A percentile compares a stretch with the other conserved stretches of the same genome.
Evolutionary conservation across 2,113 vertebrate species (phyloP).

Genomic region (Scomber scombrus): DNA sequence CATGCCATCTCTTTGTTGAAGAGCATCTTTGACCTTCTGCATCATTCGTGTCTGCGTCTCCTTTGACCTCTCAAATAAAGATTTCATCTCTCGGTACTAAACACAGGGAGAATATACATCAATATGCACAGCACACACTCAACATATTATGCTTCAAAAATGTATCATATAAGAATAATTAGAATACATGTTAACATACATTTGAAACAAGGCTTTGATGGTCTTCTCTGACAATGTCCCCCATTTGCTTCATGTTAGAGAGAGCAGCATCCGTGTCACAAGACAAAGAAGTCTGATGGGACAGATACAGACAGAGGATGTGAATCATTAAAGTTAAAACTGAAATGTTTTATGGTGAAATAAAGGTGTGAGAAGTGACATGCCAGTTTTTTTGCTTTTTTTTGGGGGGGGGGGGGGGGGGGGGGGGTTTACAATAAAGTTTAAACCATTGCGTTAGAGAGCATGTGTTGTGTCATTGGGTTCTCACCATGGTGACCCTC

Average conservation of each 20-base stretch:
- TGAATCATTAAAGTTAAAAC: background rate
- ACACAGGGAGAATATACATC: constrained; percentile 13
- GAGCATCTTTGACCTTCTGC: constrained; percentile 81
- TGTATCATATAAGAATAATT: no score
- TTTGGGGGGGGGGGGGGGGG: no score
- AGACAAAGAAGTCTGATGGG: constrained; percentile 66
- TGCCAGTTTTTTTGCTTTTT: background rate
- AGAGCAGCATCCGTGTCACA: constrained; percentile 72
- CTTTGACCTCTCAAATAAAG: constrained; percentile 76
- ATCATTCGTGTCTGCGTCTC: constrained; percentile 72
- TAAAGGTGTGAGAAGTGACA: background rate
- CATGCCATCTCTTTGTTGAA: constrained; percentile 83
- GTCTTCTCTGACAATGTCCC: constrained; percentile 68
- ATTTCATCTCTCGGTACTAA: constrained; percentile 71
- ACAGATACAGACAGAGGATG: background rate
- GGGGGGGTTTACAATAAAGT: background rate
- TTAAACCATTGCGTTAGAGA: background rate
- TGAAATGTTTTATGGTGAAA: background rate
- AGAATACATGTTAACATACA: constrained; percentile 59
- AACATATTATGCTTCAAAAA: background rate
- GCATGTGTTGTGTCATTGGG: background rate
- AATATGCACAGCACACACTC: background rate
- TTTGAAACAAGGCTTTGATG: constrained; percentile 74
- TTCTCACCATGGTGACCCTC: constrained; percentile 71
- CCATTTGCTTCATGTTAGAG: constrained; percentile 67